Conservation (phyloP, 2,113 vertebrate genomes). For the Clupea harengus region DNA sequence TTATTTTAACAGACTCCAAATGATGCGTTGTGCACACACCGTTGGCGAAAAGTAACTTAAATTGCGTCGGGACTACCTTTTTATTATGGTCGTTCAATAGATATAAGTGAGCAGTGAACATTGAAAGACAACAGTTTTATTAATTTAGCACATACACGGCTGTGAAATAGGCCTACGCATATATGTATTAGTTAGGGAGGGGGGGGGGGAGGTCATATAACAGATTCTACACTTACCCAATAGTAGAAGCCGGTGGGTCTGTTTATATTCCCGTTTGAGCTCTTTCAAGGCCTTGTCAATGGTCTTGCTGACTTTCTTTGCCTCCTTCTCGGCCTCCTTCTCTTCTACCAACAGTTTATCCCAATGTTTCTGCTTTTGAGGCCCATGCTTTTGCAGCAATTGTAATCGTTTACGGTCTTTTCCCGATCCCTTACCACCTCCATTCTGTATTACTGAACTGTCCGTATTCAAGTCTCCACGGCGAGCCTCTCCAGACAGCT, state of each 20-base stretch:
- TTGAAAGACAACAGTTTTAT: no score
- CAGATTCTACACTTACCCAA: conserved; percentile 76
- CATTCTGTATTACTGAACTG: conserved; percentile 75
- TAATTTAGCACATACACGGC: no score
- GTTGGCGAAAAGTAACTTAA: no score
- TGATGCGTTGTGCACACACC: no score
- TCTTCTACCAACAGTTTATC: conserved; percentile 87
- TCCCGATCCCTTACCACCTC: conserved; percentile 61
- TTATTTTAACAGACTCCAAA: no score
- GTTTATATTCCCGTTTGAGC: conserved; percentile 90
- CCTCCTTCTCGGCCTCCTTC: conserved; percentile 89
- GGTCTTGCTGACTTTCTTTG: conserved; percentile 86
- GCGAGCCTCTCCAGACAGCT: conserved; percentile 64
- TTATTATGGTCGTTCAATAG: no score
- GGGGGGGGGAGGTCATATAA: no score
- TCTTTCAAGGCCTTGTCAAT: conserved; percentile 88
- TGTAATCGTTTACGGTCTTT: conserved; percentile 67
- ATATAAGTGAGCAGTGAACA: no score
- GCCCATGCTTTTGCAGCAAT: conserved; percentile 68
- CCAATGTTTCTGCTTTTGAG: conserved; percentile 78
- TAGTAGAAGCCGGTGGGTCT: conserved; percentile 90
- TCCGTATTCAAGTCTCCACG: conserved; percentile 67
- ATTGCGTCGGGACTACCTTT: no score
- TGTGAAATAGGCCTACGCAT: no score
- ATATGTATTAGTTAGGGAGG: no score